Evolutionary conservation across 2,797 vertebrate genomes (phyloP), one percentile per base, ranked within the genome.

Genomic region (Agapornis canus): DNA sequence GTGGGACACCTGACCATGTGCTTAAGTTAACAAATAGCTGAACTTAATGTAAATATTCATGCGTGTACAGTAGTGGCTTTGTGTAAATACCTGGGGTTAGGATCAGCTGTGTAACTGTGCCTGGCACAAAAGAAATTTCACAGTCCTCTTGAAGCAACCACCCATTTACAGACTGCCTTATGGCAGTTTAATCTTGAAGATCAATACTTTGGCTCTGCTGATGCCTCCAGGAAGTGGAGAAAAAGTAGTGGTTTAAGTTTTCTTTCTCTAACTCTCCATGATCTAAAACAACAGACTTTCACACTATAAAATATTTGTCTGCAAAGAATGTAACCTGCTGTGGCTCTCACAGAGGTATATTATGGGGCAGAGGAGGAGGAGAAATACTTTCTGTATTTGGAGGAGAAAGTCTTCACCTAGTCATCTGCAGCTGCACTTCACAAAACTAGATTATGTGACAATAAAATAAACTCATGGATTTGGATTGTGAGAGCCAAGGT

Each of bases 1-100:
- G 6, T 35, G 57, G 27, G n/a, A 75, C 27, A 21, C 39, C 10
- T 6, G 32, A 9, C 4, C 1, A 0, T 8, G 39, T 43, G 21
- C 29, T 69, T 4, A 64, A 69, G 14, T 40, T 59, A 61, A 65
- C 15, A 54, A 22, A 21, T 2, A 70, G 25, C 7, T 61, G 49
- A 78, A 39, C 6, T 32, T 69, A 25, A 32, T 71, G 29, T 8
- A 51, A 65, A 9, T 18, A 75, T 23, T 75, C 37, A 14, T 0
- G 1, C 3, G 8, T 7, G 16, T n/a, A 19, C 15, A 54, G 18
- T 45, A 64, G 29, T 12, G 40, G 25, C 29, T 81, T 57, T 8
- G 1, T 29, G 26, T 43, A 68, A 80, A 45, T 26, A 40, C 5
- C 13, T 43, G 32, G n/a, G 31, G 40, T 6, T 31, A 25, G 29